Percentiles rank a stretch among this genome's conserved stretches.
phyloP scores from a whole-genome alignment of 92 coral and sea anemone species.

The Heliopora coerulea region DNA sequence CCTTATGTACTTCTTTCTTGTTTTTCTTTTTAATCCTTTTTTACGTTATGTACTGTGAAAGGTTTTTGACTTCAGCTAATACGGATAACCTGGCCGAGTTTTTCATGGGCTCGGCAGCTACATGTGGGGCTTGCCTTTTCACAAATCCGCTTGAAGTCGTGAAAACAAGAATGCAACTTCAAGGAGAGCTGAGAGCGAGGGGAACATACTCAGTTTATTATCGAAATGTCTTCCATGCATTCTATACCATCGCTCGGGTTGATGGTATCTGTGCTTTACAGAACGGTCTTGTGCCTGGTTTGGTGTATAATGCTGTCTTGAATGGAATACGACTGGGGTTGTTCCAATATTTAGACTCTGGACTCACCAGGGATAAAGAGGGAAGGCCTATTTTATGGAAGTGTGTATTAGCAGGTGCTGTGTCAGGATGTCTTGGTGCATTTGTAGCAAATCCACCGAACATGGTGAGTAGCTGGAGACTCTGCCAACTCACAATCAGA shows the following conservation, averaged over 20 bases:
- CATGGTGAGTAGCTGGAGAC: conserved; percentile 89
- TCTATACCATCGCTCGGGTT: conserved; percentile 78
- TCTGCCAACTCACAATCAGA: too few relatives aligned
- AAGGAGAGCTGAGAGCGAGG: conserved; percentile 86
- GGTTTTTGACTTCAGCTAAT: neutral
- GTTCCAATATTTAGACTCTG: conserved; percentile 72
- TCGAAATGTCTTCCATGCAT: conserved; percentile 83
- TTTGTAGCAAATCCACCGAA: conserved; percentile 79
- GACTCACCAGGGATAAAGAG: conserved; percentile 66
- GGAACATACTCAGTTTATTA: conserved; percentile 84
- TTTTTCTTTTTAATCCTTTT: too few relatives aligned
- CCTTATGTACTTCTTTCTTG: too few relatives aligned
- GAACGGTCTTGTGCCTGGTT: conserved; percentile 85
- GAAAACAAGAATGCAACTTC: conserved; percentile 95
- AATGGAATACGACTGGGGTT: conserved; percentile 90
- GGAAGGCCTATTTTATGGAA: conserved; percentile 76
- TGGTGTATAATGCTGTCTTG: conserved; percentile 84
- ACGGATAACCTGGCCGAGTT: conserved; percentile 59
- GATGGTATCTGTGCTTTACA: conserved; percentile 87
- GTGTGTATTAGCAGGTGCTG: conserved; percentile 88
- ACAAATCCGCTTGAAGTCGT: conserved; percentile 97
- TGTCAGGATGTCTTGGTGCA: conserved; percentile 85
- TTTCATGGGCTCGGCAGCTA: conserved; percentile 82
- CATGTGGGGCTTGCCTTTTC: conserved; percentile 92
- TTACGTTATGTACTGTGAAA: too few relatives aligned